phyloP scores from a whole-genome alignment of 2,797 vertebrate genomes.

The Arnoldichthys spilopterus region DNA sequence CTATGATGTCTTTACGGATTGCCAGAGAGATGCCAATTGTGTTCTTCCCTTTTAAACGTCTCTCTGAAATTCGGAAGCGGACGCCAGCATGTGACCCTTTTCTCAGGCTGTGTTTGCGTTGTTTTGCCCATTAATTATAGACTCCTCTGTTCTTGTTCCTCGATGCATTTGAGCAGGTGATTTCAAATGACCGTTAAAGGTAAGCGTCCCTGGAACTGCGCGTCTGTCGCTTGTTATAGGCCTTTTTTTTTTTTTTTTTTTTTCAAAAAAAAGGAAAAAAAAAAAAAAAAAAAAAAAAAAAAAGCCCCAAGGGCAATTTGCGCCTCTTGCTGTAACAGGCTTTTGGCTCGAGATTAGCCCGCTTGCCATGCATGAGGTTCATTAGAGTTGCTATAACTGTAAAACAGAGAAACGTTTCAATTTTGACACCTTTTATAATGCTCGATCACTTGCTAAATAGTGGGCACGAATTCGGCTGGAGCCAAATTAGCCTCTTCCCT shows the following conservation, averaged over 20 bases:
- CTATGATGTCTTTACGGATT: background rate
- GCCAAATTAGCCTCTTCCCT: background rate
- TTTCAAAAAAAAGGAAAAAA: too few species aligned
- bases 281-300: conserved; percentile 2
- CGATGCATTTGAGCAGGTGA: background rate
- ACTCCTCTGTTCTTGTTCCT: background rate
- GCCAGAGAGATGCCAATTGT: background rate
- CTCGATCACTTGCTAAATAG: background rate
- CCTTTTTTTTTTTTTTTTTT: background rate
- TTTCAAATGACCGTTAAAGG: background rate
- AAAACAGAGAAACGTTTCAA: background rate
- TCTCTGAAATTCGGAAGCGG: too few species aligned
- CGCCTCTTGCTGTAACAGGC: background rate
- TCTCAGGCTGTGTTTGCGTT: background rate
- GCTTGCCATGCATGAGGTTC: background rate
- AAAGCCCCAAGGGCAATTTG: background rate
- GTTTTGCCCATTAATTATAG: background rate
- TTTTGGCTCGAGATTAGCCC: background rate
- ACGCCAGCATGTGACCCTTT: too few species aligned
- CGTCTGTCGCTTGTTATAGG: background rate
- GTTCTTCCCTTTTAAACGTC: too few species aligned
- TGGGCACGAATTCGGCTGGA: background rate
- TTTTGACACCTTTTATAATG: background rate
- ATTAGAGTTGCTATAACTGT: background rate
- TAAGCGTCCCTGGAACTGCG: background rate